Evolutionary conservation across 2,113 vertebrate genomes (phyloP).

Genomic region (Phyllopteryx taeniolatus): DNA sequence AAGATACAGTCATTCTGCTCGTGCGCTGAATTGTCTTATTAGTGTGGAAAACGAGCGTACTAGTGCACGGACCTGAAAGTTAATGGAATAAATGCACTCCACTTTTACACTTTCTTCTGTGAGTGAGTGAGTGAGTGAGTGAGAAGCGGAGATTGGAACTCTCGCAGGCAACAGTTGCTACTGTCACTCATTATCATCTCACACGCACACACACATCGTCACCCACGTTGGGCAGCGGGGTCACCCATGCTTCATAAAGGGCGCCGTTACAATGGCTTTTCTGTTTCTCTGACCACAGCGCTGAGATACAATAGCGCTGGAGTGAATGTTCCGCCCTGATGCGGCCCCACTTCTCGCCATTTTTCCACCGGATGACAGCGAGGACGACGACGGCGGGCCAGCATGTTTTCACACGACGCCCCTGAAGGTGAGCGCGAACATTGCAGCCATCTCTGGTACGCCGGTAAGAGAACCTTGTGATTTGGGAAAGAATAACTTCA

Average conservation of each 20-base stretch:
- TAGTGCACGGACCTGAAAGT: neutral
- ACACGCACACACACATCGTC: conserved; percentile 18
- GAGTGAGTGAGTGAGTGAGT: conserved; percentile 1
- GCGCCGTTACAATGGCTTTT: conserved; percentile 68
- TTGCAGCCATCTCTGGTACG: conserved; percentile 20
- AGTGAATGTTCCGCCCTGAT: conserved; percentile 47
- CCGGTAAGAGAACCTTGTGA: neutral
- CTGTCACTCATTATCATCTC: conserved; percentile 65
- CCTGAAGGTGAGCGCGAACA: conserved; percentile 69
- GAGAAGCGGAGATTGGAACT: conserved; percentile 37
- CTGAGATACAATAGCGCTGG: conserved; percentile 38
- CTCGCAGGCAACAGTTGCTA: conserved; percentile 58
- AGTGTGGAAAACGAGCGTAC: neutral
- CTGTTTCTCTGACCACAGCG: conserved; percentile 58
- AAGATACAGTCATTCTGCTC: neutral
- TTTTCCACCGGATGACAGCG: conserved; percentile 60
- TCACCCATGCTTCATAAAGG: conserved; percentile 71
- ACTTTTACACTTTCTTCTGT: conserved; percentile 18
- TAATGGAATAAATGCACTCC: neutral
- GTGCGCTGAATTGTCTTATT: neutral
- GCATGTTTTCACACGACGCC: conserved; percentile 67
- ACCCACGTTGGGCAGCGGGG: conserved; percentile 56
- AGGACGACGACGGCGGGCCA: conserved; percentile 42
- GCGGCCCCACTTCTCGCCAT: conserved; percentile 39
- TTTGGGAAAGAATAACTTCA: neutral